Evolutionary conservation across 2,797 vertebrate species (phyloP).

Genomic region (Epinephelus coioides): DNA sequence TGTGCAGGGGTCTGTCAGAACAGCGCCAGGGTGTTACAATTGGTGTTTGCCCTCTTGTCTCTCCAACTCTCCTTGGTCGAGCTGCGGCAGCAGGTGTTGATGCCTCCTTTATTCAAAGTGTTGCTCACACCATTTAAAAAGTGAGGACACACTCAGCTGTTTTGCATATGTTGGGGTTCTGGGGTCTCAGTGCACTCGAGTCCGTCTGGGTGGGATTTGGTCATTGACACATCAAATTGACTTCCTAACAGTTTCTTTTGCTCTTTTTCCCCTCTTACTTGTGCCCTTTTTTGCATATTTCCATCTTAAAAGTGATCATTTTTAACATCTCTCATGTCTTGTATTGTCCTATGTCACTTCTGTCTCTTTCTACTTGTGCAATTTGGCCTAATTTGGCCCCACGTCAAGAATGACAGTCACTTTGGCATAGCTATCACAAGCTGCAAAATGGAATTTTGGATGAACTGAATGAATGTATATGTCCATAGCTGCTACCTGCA

Average conservation of each 20-base stretch:
- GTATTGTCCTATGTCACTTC: not conserved
- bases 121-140: constrained; percentile 87
- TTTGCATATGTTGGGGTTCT: constrained; percentile 77
- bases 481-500: not conserved
- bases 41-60: constrained; percentile 76
- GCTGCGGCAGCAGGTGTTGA: constrained; percentile 79
- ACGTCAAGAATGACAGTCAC: not conserved
- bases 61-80: constrained; percentile 66
- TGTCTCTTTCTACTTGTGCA: not conserved
- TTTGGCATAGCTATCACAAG: too few relatives aligned
- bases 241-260: constrained; percentile 57
- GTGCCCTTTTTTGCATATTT: not conserved
- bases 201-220: constrained; percentile 65
- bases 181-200: constrained; percentile 42
- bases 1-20: constrained; percentile 42
- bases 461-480: not conserved
- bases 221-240: constrained; percentile 82
- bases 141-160: constrained; percentile 78
- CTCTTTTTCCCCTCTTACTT: not conserved
- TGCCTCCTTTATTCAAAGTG: constrained; percentile 77
- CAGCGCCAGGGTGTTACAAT: constrained; percentile 60
- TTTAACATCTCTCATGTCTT: not conserved
- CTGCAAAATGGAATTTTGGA: not conserved
- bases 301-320: not conserved
- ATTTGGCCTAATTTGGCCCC: not conserved